Evolutionary conservation across 1,140 invertebrate species (phyloP).

Genomic region (Orussus abietinus): DNA sequence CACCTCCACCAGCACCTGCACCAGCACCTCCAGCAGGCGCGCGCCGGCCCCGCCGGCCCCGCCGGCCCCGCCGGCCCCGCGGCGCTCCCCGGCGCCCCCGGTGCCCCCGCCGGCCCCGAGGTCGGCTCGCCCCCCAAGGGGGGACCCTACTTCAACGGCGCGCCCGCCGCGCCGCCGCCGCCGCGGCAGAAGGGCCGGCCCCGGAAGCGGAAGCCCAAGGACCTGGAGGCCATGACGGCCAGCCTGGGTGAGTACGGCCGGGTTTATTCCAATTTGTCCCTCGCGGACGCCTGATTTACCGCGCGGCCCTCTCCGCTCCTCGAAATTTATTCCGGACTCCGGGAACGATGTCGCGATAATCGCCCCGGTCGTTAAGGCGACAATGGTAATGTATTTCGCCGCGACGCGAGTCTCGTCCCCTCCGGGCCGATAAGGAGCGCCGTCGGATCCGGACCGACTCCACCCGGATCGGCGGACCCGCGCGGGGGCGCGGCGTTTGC

Average conservation of each 20-base stretch:
- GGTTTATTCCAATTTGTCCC: slow-evolving; percentile 1
- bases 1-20: slow-evolving; percentile 48
- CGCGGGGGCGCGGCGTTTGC: slow-evolving; percentile 50
- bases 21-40: slow-evolving; percentile 53
- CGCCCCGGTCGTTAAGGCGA: too few relatives aligned
- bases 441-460: neutral
- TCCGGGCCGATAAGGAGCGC: neutral
- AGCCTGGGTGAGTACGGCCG: slow-evolving; percentile 67
- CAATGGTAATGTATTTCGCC: too few relatives aligned
- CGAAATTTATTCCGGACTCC: too few relatives aligned
- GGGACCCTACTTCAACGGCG: slow-evolving; percentile 70
- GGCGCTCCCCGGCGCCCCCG: slow-evolving; percentile 3
- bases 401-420: neutral
- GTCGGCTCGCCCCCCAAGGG: slow-evolving; percentile 52
- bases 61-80: slow-evolving; percentile 35
- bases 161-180: slow-evolving; percentile 51
- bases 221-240: slow-evolving; percentile 77
- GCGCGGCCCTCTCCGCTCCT: neutral
- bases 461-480: slow-evolving; percentile 28
- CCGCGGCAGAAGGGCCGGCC: slow-evolving; percentile 87
- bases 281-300: neutral
- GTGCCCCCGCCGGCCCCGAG: slow-evolving; percentile 27
- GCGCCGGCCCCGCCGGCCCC: slow-evolving; percentile 47
- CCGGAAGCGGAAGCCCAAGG: slow-evolving; percentile 86
- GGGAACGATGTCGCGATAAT: too few relatives aligned